Evolutionary conservation across 1,140 invertebrate species (phyloP).

Genomic region (Hycleus phaleratus): DNA sequence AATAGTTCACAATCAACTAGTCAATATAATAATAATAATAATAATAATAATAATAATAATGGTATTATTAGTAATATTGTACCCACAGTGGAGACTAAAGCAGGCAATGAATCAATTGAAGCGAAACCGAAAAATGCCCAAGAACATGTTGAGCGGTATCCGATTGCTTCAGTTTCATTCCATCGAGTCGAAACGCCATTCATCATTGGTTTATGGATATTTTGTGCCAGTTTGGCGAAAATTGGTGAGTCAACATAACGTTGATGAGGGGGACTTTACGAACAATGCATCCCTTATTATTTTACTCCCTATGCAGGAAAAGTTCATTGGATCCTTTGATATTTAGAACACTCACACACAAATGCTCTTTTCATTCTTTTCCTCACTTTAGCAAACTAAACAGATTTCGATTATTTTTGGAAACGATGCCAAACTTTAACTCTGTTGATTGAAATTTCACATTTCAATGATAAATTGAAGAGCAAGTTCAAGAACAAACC

Average conservation of each 20-base stretch:
- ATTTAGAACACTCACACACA: no score
- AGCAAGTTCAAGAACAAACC: no score
- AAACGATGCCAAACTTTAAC: no score
- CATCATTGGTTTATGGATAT: constrained; percentile 90
- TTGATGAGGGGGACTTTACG: no score
- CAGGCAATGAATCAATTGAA: constrained; percentile 8
- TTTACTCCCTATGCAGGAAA: no score
- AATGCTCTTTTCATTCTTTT: no score
- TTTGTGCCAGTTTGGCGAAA: constrained; percentile 88
- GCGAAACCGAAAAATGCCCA: constrained; percentile 11
- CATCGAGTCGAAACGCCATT: constrained; percentile 83
- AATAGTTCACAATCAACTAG: constrained; percentile 1
- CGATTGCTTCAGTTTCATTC: constrained; percentile 77
- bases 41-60: constrained; percentile 7
- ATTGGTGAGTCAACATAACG: constrained; percentile 63
- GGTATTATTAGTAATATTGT: constrained; percentile 20
- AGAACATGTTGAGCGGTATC: constrained; percentile 48
- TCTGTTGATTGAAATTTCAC: no score
- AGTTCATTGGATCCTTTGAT: no score
- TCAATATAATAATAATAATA: constrained; percentile 13
- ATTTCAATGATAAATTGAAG: no score
- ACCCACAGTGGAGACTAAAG: neutral
- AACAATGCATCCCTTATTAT: no score
- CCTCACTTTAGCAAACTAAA: no score
- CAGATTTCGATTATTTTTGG: no score